Base-by-base conservation (phyloP, 2,888 invertebrate species). In the Suillia variegata region DNA sequence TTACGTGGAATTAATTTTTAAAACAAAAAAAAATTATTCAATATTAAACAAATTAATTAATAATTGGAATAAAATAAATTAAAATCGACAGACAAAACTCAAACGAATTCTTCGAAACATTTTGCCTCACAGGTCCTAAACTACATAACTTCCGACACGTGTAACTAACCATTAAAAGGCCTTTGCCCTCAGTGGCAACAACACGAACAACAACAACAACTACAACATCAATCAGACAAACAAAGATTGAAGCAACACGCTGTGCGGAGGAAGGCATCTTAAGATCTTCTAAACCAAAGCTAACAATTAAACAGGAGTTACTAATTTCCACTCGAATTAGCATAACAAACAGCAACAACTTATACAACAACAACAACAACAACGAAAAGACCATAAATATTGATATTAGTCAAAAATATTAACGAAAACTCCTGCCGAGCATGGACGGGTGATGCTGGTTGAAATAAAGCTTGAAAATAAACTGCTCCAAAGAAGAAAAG, bases 141-240 rank as follows among this genome's bases (percentile, higher is more conserved):
- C 73, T 67, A n/a, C n/a, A n/a, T n/a, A 71, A 73, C 71, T 74
- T 74, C 70, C 70, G 66, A 73, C 74, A 74, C 74, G 74, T 72
- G 72, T 69, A 73, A 66, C 31, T 12, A 31, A 12, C 64, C 71
- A 64, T 53, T 54, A 57, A 61, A 60, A 64, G 72, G 72, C 71
- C 72, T 71, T 69, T 73, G 72, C 74, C 72, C 74, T 64, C 31
- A 26, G 5, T 8, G 13, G 12, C 33, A 26, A 51, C 21, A 1
- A 22, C 26, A 26, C 26, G n/a, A n/a, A n/a, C n/a, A n/a, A n/a
- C n/a, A n/a, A n/a, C n/a, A n/a, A n/a, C n/a, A n/a, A n/a, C n/a
- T n/a, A n/a, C n/a, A n/a, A n/a, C n/a, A n/a, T n/a, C n/a, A n/a
- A n/a, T n/a, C n/a, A n/a, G n/a, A n/a, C n/a, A n/a, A n/a, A n/a